A percentile compares a stretch with the other conserved stretches of the same genome.
phyloP scores from a whole-genome alignment of 2,113 vertebrate species.

The Phylloscopus trochiloides region DNA sequence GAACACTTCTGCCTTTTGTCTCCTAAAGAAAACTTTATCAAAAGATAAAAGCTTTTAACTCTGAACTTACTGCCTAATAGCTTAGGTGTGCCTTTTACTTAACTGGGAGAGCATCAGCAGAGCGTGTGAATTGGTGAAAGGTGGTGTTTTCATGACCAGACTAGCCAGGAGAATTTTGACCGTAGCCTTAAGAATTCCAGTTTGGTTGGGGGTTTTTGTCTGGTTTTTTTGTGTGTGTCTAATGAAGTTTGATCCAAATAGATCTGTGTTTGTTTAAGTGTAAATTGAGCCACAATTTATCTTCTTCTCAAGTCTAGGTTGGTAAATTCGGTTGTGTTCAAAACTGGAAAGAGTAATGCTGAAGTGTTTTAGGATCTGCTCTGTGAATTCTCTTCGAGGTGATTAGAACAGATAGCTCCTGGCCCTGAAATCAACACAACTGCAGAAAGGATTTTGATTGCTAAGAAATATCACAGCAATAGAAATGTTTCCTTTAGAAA shows the following conservation, averaged over 20 bases:
- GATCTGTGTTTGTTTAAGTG: background rate
- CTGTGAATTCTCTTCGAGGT: background rate
- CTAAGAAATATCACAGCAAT: conserved; percentile 3
- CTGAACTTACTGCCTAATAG: background rate
- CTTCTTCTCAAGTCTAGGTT: background rate
- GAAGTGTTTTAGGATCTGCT: background rate
- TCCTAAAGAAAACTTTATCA: background rate
- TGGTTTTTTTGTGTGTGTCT: background rate
- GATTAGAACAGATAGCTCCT: conserved; percentile 8
- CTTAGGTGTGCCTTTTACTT: background rate
- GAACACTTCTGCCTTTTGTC: background rate
- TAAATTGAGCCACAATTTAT: background rate
- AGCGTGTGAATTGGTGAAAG: background rate
- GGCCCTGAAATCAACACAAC: background rate
- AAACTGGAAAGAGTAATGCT: background rate
- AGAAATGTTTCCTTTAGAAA: background rate
- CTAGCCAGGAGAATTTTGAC: background rate
- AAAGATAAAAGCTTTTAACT: background rate
- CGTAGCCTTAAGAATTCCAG: background rate
- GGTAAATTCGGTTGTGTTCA: background rate
- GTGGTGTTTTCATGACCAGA: background rate
- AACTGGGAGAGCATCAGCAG: rapidly evolving
- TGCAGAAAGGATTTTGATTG: background rate
- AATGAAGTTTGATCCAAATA: background rate
- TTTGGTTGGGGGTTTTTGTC: background rate